Evolutionary conservation across 30 jellyfish, hydroid and myxozoan genomes (phyloP).

Genomic region (Euphysa ruthae): DNA sequence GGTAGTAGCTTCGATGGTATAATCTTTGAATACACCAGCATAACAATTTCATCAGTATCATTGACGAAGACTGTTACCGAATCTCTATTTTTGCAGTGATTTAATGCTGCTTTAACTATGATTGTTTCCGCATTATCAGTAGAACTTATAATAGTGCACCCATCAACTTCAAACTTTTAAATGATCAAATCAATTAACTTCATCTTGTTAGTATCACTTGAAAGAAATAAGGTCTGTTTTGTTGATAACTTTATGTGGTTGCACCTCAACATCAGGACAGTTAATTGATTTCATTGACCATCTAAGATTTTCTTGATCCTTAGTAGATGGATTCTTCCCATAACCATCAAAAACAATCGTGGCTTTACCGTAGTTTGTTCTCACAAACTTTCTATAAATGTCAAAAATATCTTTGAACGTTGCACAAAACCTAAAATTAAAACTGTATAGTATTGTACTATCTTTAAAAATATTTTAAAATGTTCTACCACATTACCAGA

Average conservation of each 20-base stretch:
- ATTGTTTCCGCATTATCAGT: not conserved
- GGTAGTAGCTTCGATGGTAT: no score
- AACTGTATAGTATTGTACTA: no score
- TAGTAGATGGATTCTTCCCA: not conserved
- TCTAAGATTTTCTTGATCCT: not conserved
- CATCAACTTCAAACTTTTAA: not conserved
- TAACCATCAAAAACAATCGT: not conserved
- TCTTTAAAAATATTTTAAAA: no score
- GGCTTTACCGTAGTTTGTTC: not conserved
- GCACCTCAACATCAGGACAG: not conserved
- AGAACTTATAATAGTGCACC: not conserved
- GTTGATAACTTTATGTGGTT: no score
- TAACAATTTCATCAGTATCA: no score
- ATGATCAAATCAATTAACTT: not conserved
- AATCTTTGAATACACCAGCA: no score
- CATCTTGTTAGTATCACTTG: not conserved
- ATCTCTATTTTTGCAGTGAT: not conserved
- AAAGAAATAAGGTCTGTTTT: not conserved
- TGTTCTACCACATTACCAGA: not conserved
- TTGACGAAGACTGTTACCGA: not conserved
- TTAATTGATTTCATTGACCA: not conserved
- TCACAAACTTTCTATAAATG: not conserved
- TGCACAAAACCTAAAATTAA: no score
- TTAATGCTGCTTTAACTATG: not conserved
- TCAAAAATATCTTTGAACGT: not conserved